phyloP scores from a whole-genome alignment of 2,113 vertebrate genomes.

The Oreocharis arfaki region DNA sequence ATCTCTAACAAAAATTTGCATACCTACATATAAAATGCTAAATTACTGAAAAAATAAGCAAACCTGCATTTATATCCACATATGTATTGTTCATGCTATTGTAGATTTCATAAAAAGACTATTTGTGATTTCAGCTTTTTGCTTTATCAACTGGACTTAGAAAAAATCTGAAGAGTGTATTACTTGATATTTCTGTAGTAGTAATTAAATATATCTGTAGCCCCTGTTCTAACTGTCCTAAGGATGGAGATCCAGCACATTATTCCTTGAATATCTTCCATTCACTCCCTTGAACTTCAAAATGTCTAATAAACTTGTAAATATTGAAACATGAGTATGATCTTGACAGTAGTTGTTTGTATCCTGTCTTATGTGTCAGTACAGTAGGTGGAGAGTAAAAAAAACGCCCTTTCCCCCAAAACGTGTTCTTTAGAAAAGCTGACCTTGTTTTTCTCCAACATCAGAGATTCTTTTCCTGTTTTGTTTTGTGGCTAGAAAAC shows the following conservation, averaged over 20 bases:
- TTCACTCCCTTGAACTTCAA: not conserved
- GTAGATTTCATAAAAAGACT: not conserved
- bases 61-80: not conserved
- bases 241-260: not conserved
- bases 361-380: not conserved
- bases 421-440: not conserved
- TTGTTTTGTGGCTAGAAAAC: not conserved
- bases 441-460: not conserved
- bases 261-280: not conserved
- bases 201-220: not conserved
- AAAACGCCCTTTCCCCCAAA: not conserved
- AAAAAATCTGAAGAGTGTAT: not conserved
- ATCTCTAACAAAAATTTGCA: not conserved
- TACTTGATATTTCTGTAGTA: not conserved
- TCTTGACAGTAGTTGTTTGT: not conserved
- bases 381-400: not conserved
- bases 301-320: not conserved
- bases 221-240: not conserved
- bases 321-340: not conserved
- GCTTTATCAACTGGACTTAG: not conserved
- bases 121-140: not conserved
- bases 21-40: not conserved
- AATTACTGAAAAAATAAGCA: not conserved
- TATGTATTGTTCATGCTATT: fast-evolving
- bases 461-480: not conserved